phyloP scores from a whole-genome alignment of 2,888 invertebrate genomes.

The Caenorhabditis sinica region DNA sequence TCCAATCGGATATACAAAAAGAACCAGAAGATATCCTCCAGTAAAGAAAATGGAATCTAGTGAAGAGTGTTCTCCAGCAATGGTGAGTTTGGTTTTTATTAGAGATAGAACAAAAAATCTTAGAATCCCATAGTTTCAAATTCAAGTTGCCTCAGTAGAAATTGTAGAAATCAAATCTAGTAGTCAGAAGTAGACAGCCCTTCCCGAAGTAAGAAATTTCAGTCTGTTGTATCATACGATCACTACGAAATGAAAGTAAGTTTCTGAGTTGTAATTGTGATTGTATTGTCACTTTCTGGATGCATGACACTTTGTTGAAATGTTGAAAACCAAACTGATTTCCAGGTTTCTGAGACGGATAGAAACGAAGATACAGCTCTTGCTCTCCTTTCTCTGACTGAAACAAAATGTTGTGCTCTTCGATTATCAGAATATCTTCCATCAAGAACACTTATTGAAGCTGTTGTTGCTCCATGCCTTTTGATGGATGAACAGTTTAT shows the following conservation, averaged over 20 bases:
- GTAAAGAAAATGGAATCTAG: constrained; percentile 70
- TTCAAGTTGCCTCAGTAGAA: no score
- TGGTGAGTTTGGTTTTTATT: not conserved
- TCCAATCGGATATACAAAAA: constrained; percentile 83
- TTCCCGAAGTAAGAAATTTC: not conserved
- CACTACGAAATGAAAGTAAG: no score
- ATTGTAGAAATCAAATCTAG: no score
- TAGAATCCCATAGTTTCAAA: no score
- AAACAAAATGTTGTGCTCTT: constrained; percentile 63
- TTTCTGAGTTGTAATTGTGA: no score
- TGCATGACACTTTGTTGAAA: not conserved
- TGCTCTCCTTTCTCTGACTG: constrained; percentile 10
- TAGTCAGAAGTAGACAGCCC: no score
- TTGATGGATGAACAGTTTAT: constrained; percentile 69
- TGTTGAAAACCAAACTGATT: not conserved
- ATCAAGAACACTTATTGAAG: constrained; percentile 63
- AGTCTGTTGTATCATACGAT: no score
- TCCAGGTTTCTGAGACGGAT: constrained; percentile 37
- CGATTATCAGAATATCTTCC: constrained; percentile 67
- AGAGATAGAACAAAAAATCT: no score
- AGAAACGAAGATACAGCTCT: constrained; percentile 38
- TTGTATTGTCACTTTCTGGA: no score
- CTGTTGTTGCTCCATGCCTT: constrained; percentile 69
- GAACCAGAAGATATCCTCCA: constrained; percentile 81
- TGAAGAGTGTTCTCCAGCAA: constrained; percentile 70